Base-by-base conservation (phyloP, 2,888 invertebrate species). In the Isotomurus palustris region DNA sequence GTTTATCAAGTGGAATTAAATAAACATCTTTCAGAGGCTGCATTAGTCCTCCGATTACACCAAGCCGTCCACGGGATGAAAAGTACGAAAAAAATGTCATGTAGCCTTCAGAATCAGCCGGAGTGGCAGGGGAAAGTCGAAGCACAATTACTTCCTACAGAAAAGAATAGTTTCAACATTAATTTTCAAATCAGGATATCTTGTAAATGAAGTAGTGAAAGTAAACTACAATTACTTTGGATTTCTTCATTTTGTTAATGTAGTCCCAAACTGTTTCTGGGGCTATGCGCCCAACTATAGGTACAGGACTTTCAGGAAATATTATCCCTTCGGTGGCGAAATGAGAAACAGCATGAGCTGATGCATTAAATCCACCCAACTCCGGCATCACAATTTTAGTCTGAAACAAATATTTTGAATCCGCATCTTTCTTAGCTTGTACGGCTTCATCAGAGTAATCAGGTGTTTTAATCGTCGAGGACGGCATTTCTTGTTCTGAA, bases 211-310 rank as follows among this genome's bases (percentile, higher is more conserved):
- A 8, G 14, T 14, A 8, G 14, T 10, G 8, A 32, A 32, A 32
- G 14, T 32, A 32, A 32, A 32, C 14, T 32, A 14, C 8, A 10
- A 40, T 27, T 70, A 76, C 77, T 77, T 92, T 92, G 60, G 87
- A 87, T 73, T 88, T 87, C 73, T 88, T 89, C 79, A 93, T 89
- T 77, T 94, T 91, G 32, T 83, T 82, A 55, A 96, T 86, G 73
- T 96, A 96, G 57, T 94, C 92, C 91, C 91, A 94, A 5, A 82
- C 92, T 12, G 88, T 91, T 12, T 87, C 86, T 0, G 91, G 91
- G 53, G 85, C 84, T 72, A 96, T 94, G 71, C 96, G 82, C 1
- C 96, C 96, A 14, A 94, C 91, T 32, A 96, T 87, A 3, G 68
- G 67, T 2, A 68, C 70, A 8, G 70, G 70, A 28, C 63, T 64